phyloP scores from a whole-genome alignment of 2,888 invertebrate genomes.

The Drosophila parthenogenetica region DNA sequence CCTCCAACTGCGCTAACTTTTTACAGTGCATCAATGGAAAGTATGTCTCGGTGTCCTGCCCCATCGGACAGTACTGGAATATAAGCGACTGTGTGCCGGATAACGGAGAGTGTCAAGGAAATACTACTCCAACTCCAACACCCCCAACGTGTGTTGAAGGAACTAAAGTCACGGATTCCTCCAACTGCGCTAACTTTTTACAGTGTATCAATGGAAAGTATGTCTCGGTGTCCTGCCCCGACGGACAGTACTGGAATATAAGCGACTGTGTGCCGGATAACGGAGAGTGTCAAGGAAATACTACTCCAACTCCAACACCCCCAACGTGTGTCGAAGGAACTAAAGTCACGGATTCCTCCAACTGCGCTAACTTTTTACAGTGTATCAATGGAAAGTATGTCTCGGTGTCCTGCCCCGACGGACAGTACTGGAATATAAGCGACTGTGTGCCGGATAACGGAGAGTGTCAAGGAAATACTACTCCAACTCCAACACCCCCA shows the following conservation, averaged over 20 bases:
- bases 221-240: neutral
- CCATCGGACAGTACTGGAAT: neutral
- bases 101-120: neutral
- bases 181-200: neutral
- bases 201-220: neutral
- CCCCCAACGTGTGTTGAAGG: neutral
- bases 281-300: slow-evolving; percentile 2
- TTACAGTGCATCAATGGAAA: neutral
- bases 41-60: neutral
- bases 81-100: neutral
- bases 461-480: neutral
- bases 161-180: neutral
- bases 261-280: neutral
- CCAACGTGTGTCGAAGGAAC: slow-evolving; percentile 8
- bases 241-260: neutral
- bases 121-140: neutral
- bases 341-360: neutral
- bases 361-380: neutral
- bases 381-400: slow-evolving; percentile 3
- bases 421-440: neutral
- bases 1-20: neutral
- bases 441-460: neutral
- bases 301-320: neutral
- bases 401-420: neutral
- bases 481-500: neutral